Conservation (phyloP, 1,140 invertebrate genomes). For the Venturia canescens region DNA sequence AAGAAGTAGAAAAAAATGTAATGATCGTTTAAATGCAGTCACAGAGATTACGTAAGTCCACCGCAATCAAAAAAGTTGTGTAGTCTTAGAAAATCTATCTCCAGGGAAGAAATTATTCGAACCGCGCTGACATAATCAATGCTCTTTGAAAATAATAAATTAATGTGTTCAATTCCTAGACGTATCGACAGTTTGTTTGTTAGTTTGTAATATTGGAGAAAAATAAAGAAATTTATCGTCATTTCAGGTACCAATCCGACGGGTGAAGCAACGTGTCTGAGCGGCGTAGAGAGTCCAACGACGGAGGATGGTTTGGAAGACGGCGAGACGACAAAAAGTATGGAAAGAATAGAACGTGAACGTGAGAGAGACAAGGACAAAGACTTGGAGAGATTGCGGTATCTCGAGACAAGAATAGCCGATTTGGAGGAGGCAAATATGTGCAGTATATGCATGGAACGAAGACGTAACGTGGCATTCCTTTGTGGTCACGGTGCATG, state of each 20-base stretch:
- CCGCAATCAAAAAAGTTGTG: background rate
- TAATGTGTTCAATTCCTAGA: too few species aligned
- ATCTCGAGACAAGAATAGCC: conserved; percentile 90
- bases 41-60: too few species aligned
- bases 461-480: conserved; percentile 89
- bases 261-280: conserved; percentile 10
- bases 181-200: too few species aligned
- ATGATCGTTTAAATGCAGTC: background rate
- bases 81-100: too few species aligned
- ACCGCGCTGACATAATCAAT: too few species aligned
- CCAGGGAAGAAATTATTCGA: too few species aligned
- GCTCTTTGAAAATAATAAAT: too few species aligned
- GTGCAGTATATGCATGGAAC: conserved; percentile 89
- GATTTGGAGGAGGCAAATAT: conserved; percentile 92
- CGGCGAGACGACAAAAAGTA: conserved; percentile 50
- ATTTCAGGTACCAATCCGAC: conserved; percentile 17
- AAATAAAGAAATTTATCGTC: background rate
- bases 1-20: background rate
- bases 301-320: conserved; percentile 1
- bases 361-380: conserved; percentile 75
- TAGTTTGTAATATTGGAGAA: background rate
- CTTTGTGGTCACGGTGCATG: conserved; percentile 94
- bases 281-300: conserved; percentile 45
- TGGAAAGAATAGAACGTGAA: conserved; percentile 59
- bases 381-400: conserved; percentile 81